Base-by-base conservation (phyloP, 2,888 invertebrate genomes). In the Rhopalosiphum nymphaeae region DNA sequence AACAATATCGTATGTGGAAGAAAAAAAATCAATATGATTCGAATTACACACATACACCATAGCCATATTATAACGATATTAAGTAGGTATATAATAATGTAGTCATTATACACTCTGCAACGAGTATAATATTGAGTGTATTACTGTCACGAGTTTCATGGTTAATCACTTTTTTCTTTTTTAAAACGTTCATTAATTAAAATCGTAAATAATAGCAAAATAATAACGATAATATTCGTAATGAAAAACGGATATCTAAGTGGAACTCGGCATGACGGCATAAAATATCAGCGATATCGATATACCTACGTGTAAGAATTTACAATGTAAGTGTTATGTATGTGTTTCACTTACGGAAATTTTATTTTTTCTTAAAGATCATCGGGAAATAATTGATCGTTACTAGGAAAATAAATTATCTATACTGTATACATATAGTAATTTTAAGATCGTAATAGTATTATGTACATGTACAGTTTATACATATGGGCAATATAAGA, bases 1-100 rank as follows among this genome's bases (percentile, higher is more conserved):
- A 36, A 78, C 36, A 21, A 78, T 36, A 36, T 78, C 36, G 36
- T 78, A 78, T 78, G 78, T 78, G 78, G 78, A 78, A 78, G 21
- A 78, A 78, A 78, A 78, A 36, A 78, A 78, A 78, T 78, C 78
- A 78, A 78, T 78, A 78, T 2, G 36, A 78, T 78, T 78, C 78
- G 78, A 78, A 78, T 78, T 36, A 78, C 78, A 21, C 78, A 21
- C 36, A n/a, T n/a, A n/a, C n/a, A 67, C n/a, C 67, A 36, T 78
- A 78, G 9, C 78, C 78, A 36, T 78, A 21, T 9, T 36, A 78
- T 78, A 78, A 36, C 36, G 78, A 78, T 78, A 78, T 78, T 78
- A 78, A 36, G 36, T 36, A 78, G 36, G 36, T 25, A 36, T 78
- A 78, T 36, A 36, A 36, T 36, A 36, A 78, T 78, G 16, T 36